Evolutionary conservation across 2,888 invertebrate genomes (phyloP).

Genomic region (Tetramorium bicarinatum): DNA sequence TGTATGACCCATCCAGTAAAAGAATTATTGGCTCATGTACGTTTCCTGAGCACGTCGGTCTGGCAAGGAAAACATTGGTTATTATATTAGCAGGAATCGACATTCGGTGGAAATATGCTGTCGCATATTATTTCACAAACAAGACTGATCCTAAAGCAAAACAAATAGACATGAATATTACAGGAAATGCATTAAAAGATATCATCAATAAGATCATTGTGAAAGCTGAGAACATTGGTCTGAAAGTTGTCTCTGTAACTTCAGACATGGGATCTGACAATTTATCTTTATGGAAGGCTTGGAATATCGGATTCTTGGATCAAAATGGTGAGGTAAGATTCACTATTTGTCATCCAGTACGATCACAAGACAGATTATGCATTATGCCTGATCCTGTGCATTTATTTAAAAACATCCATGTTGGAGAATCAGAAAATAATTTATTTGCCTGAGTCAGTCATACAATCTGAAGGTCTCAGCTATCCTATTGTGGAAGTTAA

Average conservation of each 20-base stretch:
- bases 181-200: not conserved
- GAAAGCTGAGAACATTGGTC: not conserved
- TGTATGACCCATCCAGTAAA: not conserved
- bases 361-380: not conserved
- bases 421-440: not conserved
- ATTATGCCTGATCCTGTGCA: slow-evolving; percentile 13
- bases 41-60: not conserved
- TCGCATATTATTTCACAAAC: slow-evolving; percentile 1
- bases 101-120: slow-evolving; percentile 2
- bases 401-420: slow-evolving; percentile 14
- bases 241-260: not conserved
- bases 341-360: not conserved
- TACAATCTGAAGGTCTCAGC: not conserved
- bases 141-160: not conserved
- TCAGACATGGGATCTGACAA: not conserved
- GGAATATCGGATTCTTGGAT: not conserved
- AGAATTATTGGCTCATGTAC: not conserved
- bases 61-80: slow-evolving; percentile 1
- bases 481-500: not conserved
- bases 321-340: not conserved
- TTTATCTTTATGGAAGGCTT: not conserved
- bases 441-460: not conserved
- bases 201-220: not conserved
- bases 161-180: not conserved
- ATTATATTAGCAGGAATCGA: not conserved